Evolutionary conservation across 2,113 vertebrate genomes (phyloP), one percentile per base, ranked within the genome.

Genomic region (Gulo gulo): DNA sequence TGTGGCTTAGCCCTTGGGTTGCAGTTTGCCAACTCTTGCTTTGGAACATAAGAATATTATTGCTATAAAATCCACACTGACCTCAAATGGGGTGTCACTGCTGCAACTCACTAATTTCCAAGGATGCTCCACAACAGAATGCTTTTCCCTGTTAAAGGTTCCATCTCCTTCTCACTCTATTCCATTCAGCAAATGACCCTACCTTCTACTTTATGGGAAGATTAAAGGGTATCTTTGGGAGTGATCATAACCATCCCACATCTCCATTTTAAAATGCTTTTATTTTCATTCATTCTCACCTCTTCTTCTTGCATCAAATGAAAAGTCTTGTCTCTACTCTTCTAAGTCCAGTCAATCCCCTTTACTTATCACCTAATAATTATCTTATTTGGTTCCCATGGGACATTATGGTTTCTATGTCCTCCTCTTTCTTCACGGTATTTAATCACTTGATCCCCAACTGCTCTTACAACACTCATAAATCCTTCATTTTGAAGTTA

Each of bases 241-340:
- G 5, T 95, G 24, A 78, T 31, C 42, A 93, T 78, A 90, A 87
- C 13, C 45, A 90, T 71, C 14, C 31, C 42, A 91, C 67, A 86
- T 95, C 61, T 96, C 16, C 50, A 76, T 31, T 52, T 80, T 88
- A 69, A 94, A 89, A 82, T 50, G 69, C 11, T 79, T 26, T 85
- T 86, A 42, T 93, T 95, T 96, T 90, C 65, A 86, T 76, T 55
- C 29, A 29, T 90, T 85, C 47, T 81, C 74, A 80, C 85, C 39
- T 69, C 71, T 69, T 78, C 71, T 69, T 73, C 45, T 92, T 79
- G 12, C 55, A 78, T 67, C 59, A 94, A 92, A 88, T 57, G 34
- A 90, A 71, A 86, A 52, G 24, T 97, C 71, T 67, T 94, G 52
- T 57, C 36, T 88, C 52, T 89, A 65, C 34, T 93, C 91, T 88